Conservation (phyloP, 2,113 vertebrate genomes). For the Lichenostomus cassidix region DNA sequence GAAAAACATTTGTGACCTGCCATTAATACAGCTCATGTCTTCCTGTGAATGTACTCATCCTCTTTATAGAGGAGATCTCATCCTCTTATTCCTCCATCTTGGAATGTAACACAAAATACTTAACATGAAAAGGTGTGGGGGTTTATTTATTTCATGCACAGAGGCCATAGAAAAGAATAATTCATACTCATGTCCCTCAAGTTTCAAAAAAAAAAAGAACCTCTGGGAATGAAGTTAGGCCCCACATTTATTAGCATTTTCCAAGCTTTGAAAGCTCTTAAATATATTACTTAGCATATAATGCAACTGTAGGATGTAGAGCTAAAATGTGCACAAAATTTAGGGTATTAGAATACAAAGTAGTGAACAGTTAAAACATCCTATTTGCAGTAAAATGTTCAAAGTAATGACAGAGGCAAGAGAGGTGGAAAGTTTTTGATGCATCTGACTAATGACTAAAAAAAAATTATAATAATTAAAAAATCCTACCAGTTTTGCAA, state of each 20-base stretch:
- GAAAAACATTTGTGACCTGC: neutral
- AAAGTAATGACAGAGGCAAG: neutral
- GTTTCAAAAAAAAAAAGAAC: neutral
- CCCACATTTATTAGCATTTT: neutral
- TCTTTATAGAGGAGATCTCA: neutral
- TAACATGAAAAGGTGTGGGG: neutral
- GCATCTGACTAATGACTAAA: neutral
- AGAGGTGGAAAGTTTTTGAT: neutral
- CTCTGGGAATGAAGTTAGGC: neutral
- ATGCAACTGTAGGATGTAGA: neutral
- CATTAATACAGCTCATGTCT: neutral
- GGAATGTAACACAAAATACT: neutral
- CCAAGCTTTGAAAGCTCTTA: neutral
- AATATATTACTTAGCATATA: neutral
- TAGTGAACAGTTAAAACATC: neutral
- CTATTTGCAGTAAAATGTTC: neutral
- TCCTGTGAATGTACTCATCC: neutral
- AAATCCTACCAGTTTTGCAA: neutral
- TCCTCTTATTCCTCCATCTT: neutral
- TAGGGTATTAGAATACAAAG: neutral
- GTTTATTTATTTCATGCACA: neutral
- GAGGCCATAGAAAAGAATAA: neutral
- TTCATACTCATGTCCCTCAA: neutral
- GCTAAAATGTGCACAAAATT: neutral
- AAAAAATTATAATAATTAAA: neutral